A percentile compares a stretch with the other conserved stretches of the same genome.
phyloP scores from a whole-genome alignment of 2,113 vertebrate species.

The Antechinus flavipes region DNA sequence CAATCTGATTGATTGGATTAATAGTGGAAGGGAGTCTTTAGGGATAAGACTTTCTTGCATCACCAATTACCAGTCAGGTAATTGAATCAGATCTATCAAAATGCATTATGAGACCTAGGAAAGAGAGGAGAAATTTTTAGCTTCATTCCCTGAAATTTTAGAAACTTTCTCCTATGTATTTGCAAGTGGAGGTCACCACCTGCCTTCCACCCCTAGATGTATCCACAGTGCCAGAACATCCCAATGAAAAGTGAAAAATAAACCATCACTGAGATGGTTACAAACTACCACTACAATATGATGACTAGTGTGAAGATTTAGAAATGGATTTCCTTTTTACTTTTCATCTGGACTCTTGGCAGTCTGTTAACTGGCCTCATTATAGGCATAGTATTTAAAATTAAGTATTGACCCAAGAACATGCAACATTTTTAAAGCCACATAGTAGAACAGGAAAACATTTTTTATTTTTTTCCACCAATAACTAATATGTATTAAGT shows the following conservation, averaged over 20 bases:
- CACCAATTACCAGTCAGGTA: background rate
- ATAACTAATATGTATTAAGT: no score
- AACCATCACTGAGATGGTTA: background rate
- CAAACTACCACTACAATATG: background rate
- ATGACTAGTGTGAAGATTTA: background rate
- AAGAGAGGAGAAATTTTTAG: background rate
- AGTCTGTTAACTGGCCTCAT: background rate
- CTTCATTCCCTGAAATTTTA: background rate
- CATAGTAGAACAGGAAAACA: background rate
- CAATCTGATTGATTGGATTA: background rate
- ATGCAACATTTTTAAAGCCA: background rate
- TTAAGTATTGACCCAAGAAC: background rate
- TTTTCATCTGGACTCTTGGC: background rate
- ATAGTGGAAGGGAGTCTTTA: background rate
- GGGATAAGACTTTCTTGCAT: background rate
- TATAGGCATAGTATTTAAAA: background rate
- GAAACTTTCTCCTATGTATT: background rate
- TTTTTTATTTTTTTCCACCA: no score
- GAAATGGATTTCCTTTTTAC: background rate
- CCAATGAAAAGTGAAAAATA: background rate
- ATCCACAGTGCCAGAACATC: background rate
- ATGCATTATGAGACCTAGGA: background rate
- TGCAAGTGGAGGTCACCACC: background rate
- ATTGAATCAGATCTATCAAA: constrained; percentile 22
- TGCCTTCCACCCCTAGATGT: background rate